These are phyloP conservation scores for Tanypteryx hageni DNA, from an alignment of 2,888 invertebrate species.

Conservation along the genomic window DNA sequence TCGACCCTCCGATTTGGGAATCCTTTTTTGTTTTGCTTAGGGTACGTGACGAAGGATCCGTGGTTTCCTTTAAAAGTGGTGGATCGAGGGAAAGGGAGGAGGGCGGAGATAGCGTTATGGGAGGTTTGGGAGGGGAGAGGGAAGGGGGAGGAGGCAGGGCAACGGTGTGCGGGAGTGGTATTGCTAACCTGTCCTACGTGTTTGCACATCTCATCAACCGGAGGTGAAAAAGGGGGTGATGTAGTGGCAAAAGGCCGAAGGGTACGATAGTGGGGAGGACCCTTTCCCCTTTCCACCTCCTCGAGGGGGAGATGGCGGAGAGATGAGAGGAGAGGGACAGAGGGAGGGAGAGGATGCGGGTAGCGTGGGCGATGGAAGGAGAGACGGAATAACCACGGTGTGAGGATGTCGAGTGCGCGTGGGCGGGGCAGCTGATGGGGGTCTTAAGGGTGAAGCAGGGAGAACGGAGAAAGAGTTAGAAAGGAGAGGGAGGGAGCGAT, in stretches of 20 bases:
- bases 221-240: neutral
- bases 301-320: neutral
- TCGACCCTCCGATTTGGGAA: constrained; percentile 31
- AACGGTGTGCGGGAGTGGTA: constrained; percentile 16
- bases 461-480: neutral
- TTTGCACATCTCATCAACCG: constrained; percentile 48
- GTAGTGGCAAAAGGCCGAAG: neutral
- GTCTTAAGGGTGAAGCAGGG: no score
- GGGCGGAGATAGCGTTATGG: neutral
- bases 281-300: neutral
- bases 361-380: no score
- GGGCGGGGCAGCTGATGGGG: no score
- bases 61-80: neutral
- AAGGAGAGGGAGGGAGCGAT: neutral
- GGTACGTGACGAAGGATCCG: constrained; percentile 61
- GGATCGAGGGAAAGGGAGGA: neutral
- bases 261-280: neutral
- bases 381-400: no score
- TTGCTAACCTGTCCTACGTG: constrained; percentile 27
- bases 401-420: no score
- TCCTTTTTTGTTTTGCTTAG: constrained; percentile 36
- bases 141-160: neutral
- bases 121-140: neutral
- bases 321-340: no score
- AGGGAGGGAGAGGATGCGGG: no score